Evolutionary conservation across 2,113 vertebrate species (phyloP), one percentile per base, ranked within the genome.

Genomic region (Siniperca knerii): DNA sequence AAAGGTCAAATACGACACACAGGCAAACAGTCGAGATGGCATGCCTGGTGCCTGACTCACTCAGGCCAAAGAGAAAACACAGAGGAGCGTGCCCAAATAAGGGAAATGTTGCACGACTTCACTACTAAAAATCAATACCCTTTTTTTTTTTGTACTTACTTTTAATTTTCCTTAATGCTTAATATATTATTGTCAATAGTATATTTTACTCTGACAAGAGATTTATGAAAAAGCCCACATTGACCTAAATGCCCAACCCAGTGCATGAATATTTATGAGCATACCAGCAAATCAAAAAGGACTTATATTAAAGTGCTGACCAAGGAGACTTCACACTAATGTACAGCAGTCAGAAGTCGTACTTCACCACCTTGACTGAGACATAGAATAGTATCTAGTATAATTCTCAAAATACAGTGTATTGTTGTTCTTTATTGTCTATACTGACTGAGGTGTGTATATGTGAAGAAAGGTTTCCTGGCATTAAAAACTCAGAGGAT

Each of bases 241-340:
- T 92, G 71, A 89, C 89, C 84, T 66, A 16, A 61, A 74, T 82
- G 82, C 77, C 79, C 25, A 50, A 60, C 29, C 23, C 9, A 25
- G 35, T 0, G 23, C 60, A 85, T 90, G 75, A 89, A 90, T 92
- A 91, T 92, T 91, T 81, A 92, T 89, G 48, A 81, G 71, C 4
- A 40, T 44, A 40, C 50, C 35, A 67, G n/a, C 79, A 81, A 81
- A 80, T 91, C 73, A 78, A 61, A 88, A 65, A 71, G 42, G 55
- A 65, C 48, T 76, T 73, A 5, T 33, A 29, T 48, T 12, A 60
- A 91, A 75, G 65, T 89, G 89, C 92, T 91, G 92, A 93, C 70
- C 70, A 33, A 69, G 78, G 82, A 84, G 55, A 81, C 66, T 48
- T 78, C 42, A 52, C 48, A 58, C 50, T 79, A 70, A 81, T 77